Conservation (phyloP, 2,888 invertebrate species). For the Hemicrepidius hirtus region DNA sequence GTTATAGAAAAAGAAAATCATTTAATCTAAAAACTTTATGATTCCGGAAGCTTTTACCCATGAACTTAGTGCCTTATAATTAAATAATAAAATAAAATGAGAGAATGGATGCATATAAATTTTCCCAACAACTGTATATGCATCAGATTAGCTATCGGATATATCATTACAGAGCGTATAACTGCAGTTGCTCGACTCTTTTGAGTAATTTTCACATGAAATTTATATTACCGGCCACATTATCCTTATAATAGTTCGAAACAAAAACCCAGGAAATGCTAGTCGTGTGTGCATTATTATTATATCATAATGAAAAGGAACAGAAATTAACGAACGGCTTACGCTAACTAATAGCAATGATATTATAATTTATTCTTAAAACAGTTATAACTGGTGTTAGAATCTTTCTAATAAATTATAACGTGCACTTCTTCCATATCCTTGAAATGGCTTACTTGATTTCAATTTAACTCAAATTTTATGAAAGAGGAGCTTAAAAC, state of each 20-base stretch:
- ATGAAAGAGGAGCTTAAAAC: too few species aligned
- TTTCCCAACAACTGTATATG: conserved; percentile 16
- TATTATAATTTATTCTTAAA: conserved; percentile 27
- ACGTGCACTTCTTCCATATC: background rate
- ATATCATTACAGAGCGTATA: conserved; percentile 15
- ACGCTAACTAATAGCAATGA: conserved; percentile 20
- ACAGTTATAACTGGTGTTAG: conserved; percentile 29
- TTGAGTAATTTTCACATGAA: conserved; percentile 33
- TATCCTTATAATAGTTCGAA: background rate
- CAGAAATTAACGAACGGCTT: conserved; percentile 14
- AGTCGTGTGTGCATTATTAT: conserved; percentile 11
- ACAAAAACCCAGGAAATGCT: conserved; percentile 35
- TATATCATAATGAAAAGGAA: conserved; percentile 13
- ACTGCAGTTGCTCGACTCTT: conserved; percentile 30
- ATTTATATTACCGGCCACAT: conserved; percentile 21
- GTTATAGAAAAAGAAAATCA: too few species aligned
- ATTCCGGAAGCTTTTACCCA: too few species aligned
- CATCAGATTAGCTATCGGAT: conserved; percentile 19
- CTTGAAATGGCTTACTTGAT: too few species aligned
- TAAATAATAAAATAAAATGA: background rate
- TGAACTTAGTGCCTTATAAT: background rate
- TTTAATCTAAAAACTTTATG: too few species aligned
- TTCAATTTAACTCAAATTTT: too few species aligned
- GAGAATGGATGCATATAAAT: conserved; percentile 1
- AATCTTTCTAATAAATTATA: conserved; percentile 2